Base-by-base conservation (phyloP, 2,888 invertebrate species). In the Arctia plantaginis region DNA sequence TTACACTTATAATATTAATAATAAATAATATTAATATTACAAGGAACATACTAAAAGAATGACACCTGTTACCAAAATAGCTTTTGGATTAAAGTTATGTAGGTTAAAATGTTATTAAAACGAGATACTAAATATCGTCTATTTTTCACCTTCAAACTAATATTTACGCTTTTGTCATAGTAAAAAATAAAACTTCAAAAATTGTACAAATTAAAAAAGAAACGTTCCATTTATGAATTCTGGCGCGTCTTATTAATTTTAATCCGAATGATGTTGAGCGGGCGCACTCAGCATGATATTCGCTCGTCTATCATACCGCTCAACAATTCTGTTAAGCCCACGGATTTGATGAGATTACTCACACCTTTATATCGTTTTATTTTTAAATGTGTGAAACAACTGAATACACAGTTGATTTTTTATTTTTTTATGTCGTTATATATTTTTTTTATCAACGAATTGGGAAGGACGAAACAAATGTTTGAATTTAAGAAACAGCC, bases 271-370 rank as follows among this genome's bases (percentile, higher is more conserved):
- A 47, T 65, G 44, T 44, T 62, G 62, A 44, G 64, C 70, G 27
- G 51, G n/a, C n/a, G 41, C 64, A 64, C 62, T 44, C 70, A 18
- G 64, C 65, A 35, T 41, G 35, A 66, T 66, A 65, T 66, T 55
- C 65, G 65, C 68, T 27, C 65, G 51, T 71, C 65, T 35, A 35
- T 51, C 65, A 51, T 47, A 35, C 35, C 70, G 70, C 71, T 65
- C 47, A 33, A 69, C 69, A 71, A 62, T 65, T n/a, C 27, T 18
- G 18, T 64, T 65, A 62, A 71, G 71, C 71, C 27, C 55, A 69
- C 62, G 78, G 81, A 68, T 81, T 72, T 81, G 77, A 59, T 77
- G 74, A 73, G 76, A 76, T 76, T 59, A 72, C 69, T 30, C 72
- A 66, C 65, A 71, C 65, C 51, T 71, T 80, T 66, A 68, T 68